Conservation (phyloP, 2,888 invertebrate genomes). For the Ormia ochracea region DNA sequence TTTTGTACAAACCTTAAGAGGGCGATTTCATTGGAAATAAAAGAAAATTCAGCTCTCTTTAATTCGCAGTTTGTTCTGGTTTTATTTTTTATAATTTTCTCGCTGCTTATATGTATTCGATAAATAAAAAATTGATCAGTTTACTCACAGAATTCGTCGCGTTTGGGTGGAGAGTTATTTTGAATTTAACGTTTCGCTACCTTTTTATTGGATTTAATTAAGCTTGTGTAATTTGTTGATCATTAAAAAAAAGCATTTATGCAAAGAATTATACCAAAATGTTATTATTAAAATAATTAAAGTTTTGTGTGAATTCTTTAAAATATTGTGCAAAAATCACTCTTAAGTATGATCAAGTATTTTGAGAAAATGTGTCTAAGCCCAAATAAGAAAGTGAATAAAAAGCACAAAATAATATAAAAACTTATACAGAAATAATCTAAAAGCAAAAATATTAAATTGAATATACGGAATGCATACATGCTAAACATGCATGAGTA, state of each 20-base stretch:
- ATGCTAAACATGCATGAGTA: too few relatives aligned
- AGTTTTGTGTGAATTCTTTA: constrained; percentile 35
- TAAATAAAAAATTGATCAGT: constrained; percentile 61
- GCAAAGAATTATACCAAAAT: constrained; percentile 39
- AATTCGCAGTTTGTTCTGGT: background rate
- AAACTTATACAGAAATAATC: constrained; percentile 5
- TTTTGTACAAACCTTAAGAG: constrained; percentile 10
- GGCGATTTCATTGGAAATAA: background rate
- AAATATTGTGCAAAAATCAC: background rate
- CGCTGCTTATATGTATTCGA: constrained; percentile 35
- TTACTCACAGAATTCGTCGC: constrained; percentile 64
- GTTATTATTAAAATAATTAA: background rate
- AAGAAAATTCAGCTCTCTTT: background rate
- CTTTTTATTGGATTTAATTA: background rate
- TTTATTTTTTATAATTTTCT: background rate
- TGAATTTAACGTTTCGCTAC: background rate
- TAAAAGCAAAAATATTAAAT: constrained; percentile 19
- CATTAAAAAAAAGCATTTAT: background rate
- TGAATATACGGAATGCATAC: constrained; percentile 12
- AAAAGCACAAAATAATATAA: constrained; percentile 8
- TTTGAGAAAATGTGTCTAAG: constrained; percentile 14
- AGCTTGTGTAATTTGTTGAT: constrained; percentile 21
- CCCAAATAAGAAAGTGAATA: constrained; percentile 15
- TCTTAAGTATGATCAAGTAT: background rate
- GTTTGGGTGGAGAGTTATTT: constrained; percentile 60